A percentile compares a stretch with the other conserved stretches of the same genome.
phyloP scores from a whole-genome alignment of 2,888 invertebrate species.

The Aelia acuminata region DNA sequence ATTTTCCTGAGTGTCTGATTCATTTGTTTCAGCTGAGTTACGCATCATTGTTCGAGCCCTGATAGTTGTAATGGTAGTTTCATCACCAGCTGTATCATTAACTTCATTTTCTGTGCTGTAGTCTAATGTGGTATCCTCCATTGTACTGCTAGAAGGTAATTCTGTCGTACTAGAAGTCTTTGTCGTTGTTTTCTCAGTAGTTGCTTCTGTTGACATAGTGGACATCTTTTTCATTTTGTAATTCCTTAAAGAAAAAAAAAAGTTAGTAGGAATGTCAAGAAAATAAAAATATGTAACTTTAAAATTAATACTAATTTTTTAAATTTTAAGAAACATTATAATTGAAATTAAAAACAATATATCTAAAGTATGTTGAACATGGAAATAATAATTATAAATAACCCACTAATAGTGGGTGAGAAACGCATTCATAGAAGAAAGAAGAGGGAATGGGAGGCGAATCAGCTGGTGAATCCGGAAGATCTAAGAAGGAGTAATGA shows the following conservation, averaged over 20 bases:
- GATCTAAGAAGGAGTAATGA: too few species aligned
- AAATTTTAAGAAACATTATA: neutral
- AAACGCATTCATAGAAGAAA: too few species aligned
- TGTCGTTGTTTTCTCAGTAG: constrained; percentile 52
- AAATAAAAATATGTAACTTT: neutral
- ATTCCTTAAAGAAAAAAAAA: constrained; percentile 49
- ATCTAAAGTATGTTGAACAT: neutral
- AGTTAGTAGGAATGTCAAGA: neutral
- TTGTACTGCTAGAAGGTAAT: constrained; percentile 19
- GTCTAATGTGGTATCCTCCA: constrained; percentile 47
- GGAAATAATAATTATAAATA: neutral
- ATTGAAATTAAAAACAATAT: neutral
- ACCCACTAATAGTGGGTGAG: too few species aligned
- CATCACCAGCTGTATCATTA: constrained; percentile 41
- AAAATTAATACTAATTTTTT: neutral
- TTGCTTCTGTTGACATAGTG: constrained; percentile 53
- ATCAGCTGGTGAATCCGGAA: too few species aligned
- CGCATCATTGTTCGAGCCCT: constrained; percentile 35
- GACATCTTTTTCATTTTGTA: constrained; percentile 55
- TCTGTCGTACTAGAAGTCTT: constrained; percentile 47
- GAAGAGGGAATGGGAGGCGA: too few species aligned
- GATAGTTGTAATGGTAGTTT: constrained; percentile 21
- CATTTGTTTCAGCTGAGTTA: constrained; percentile 38
- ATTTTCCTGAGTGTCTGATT: constrained; percentile 58
- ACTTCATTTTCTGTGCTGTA: constrained; percentile 51